Conservation (phyloP, 2,113 vertebrate genomes). For the Heptranchias perlo region DNA sequence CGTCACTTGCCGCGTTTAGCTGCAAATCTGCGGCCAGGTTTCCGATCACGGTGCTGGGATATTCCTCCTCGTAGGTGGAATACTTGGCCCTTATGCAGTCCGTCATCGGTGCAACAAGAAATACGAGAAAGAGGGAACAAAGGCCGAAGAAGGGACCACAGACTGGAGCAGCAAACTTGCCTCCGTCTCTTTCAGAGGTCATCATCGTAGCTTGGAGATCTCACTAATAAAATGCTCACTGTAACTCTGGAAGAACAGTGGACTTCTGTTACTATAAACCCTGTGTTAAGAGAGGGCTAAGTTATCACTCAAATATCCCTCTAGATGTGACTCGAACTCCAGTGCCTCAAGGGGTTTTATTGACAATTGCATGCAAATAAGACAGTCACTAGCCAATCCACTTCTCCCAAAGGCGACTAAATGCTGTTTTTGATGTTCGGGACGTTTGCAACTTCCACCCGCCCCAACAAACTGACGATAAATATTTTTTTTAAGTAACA, state of each 20-base stretch:
- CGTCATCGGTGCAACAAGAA: constrained; percentile 22
- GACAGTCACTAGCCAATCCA: constrained; percentile 12
- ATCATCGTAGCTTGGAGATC: not conserved
- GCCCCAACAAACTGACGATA: not conserved
- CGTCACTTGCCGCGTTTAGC: constrained; percentile 66
- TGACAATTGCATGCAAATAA: constrained; percentile 20
- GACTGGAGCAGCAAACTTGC: not conserved
- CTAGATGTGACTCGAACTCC: not conserved
- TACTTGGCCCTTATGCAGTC: constrained; percentile 53
- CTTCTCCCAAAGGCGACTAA: not conserved
- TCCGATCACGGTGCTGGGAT: constrained; percentile 73
- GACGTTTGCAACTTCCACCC: not conserved
- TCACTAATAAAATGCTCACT: not conserved
- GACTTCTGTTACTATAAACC: not conserved
- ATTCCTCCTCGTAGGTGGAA: constrained; percentile 55
- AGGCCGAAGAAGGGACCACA: not conserved
- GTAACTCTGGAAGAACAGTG: not conserved
- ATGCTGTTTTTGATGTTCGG: not conserved
- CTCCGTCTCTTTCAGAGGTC: not conserved
- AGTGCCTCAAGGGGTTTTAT: not conserved
- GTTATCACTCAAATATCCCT: not conserved
- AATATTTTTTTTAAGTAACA: not conserved
- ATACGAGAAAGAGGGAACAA: constrained; percentile 28
- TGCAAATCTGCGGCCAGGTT: constrained; percentile 85
- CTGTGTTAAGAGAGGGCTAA: not conserved